Conservation (phyloP, 2,888 invertebrate genomes). For the Hydrotaea diabolus region DNA sequence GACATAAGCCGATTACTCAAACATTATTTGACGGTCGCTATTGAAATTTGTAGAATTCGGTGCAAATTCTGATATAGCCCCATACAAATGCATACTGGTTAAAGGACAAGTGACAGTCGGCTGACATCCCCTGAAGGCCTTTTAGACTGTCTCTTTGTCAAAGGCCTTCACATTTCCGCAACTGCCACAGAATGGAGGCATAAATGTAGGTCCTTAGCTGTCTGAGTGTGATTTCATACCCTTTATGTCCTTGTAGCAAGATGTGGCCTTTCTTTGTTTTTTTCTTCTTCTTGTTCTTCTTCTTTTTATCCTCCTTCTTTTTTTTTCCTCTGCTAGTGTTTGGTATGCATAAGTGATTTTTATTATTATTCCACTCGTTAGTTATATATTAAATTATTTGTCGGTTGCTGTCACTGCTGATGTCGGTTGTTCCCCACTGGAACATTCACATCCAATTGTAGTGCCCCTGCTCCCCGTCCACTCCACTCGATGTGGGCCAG, state of each 20-base stretch:
- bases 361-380: conserved; percentile 40
- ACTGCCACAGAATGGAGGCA: too few species aligned
- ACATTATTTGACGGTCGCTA: too few species aligned
- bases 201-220: neutral
- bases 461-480: neutral
- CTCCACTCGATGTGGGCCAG: too few species aligned
- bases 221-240: neutral
- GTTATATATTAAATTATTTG: conserved; percentile 17
- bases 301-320: neutral
- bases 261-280: neutral
- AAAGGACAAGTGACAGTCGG: too few species aligned
- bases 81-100: too few species aligned
- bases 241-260: neutral
- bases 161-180: too few species aligned
- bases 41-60: too few species aligned
- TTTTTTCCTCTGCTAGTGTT: neutral
- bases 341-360: conserved; percentile 46
- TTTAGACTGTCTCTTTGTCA: too few species aligned
- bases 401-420: neutral
- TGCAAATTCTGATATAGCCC: too few species aligned
- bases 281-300: neutral
- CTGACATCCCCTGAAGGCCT: too few species aligned
- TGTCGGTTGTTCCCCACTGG: too few species aligned
- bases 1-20: too few species aligned
- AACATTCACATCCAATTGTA: neutral